Conservation (phyloP, 2,797 vertebrate genomes). For the Mormyrus proboscirostris region DNA sequence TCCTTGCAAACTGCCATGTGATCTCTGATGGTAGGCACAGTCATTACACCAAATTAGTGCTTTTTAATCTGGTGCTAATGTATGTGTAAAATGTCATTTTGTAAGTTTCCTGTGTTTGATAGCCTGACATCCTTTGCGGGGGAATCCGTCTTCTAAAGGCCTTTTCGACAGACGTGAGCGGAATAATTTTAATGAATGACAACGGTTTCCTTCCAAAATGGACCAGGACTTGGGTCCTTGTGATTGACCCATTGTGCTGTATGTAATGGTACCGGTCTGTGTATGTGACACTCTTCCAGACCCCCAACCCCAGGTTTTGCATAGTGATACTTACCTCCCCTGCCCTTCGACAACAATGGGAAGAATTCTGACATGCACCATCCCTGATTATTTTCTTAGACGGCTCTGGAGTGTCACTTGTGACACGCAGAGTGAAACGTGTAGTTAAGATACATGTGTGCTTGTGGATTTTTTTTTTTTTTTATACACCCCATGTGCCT, state of each 20-base stretch:
- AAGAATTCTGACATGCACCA: not conserved
- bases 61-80: not conserved
- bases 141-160: not conserved
- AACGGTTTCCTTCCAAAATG: not conserved
- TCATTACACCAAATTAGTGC: not conserved
- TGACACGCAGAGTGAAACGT: not conserved
- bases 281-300: not conserved
- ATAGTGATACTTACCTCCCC: not conserved
- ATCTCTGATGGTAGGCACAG: not conserved
- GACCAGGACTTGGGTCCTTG: not conserved
- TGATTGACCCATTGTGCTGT: not conserved
- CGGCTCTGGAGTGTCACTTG: not conserved
- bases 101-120: not conserved
- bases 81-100: not conserved
- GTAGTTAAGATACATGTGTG: not conserved
- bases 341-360: not conserved
- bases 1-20: not conserved
- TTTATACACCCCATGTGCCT: not conserved
- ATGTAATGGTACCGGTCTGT: not conserved
- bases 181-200: not conserved
- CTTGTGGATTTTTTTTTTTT: not conserved
- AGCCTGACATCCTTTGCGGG: not conserved
- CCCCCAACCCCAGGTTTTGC: not conserved
- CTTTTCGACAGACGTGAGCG: not conserved
- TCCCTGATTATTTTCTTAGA: not conserved